A percentile compares a stretch with the other conserved stretches of the same genome.
phyloP scores from a whole-genome alignment of 2,113 vertebrate species.

The mouse (Mus musculus) region DNA sequence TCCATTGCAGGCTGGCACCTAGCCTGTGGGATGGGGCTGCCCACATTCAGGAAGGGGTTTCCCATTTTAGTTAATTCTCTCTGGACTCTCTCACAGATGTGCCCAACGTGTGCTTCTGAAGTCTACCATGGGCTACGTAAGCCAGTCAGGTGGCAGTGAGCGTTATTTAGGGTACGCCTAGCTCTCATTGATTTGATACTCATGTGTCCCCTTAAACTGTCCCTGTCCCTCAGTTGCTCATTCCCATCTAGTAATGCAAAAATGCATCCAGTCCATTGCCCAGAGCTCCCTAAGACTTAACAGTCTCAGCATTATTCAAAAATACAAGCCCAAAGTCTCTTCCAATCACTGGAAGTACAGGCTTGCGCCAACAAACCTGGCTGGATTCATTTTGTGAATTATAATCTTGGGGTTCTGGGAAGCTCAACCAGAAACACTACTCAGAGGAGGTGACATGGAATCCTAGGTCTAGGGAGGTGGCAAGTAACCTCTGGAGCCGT shows the following conservation, averaged over 20 bases:
- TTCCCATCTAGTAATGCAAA: background rate
- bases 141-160: background rate
- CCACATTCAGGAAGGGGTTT: background rate
- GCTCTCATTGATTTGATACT: background rate
- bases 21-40: background rate
- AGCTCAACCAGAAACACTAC: background rate
- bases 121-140: background rate
- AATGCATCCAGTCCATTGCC: background rate
- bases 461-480: background rate
- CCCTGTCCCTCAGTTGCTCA: background rate
- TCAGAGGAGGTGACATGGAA: background rate
- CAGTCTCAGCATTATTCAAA: background rate
- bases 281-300: background rate
- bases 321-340: background rate
- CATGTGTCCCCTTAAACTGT: background rate
- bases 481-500: background rate
- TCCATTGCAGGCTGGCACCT: background rate
- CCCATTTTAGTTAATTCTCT: background rate
- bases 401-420: background rate
- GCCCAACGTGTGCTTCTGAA: background rate
- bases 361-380: background rate
- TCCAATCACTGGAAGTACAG: background rate
- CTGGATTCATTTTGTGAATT: background rate
- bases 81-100: background rate
- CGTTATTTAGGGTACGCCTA: background rate